phyloP scores from a whole-genome alignment of 2,113 vertebrate species.

The Scophthalmus maximus region DNA sequence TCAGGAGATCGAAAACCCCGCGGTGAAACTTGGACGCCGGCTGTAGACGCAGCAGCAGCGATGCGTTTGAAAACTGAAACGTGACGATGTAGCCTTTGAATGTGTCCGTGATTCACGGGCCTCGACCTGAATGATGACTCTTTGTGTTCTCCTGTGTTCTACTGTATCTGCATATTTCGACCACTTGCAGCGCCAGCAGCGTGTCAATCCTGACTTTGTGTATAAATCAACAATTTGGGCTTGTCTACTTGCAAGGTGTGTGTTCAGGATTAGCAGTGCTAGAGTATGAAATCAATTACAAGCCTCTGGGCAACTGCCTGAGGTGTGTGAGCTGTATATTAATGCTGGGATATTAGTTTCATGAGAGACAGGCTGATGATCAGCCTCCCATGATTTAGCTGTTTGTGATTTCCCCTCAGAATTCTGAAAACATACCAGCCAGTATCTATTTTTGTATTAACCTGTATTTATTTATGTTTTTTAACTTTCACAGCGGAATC shows the following conservation, averaged over 20 bases:
- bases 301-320: neutral
- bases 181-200: neutral
- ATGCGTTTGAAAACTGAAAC: too few species aligned
- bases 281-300: conserved; percentile 19
- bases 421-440: too few species aligned
- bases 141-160: neutral
- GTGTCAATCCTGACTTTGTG: neutral
- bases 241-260: neutral
- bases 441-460: neutral
- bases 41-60: too few species aligned
- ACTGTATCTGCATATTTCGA: neutral
- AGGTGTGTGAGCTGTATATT: conserved; percentile 2
- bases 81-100: conserved; percentile 6
- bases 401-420: neutral
- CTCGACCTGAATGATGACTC: neutral
- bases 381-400: neutral
- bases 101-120: conserved; percentile 19
- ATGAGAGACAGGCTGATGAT: neutral
- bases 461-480: neutral
- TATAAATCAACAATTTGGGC: conserved; percentile 11
- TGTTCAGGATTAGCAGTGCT: neutral
- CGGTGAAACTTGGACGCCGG: too few species aligned
- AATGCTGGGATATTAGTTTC: neutral
- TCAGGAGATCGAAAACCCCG: too few species aligned
- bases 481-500: neutral